Conservation (phyloP, 1,140 invertebrate genomes). For the Andricus grossulariae region DNA sequence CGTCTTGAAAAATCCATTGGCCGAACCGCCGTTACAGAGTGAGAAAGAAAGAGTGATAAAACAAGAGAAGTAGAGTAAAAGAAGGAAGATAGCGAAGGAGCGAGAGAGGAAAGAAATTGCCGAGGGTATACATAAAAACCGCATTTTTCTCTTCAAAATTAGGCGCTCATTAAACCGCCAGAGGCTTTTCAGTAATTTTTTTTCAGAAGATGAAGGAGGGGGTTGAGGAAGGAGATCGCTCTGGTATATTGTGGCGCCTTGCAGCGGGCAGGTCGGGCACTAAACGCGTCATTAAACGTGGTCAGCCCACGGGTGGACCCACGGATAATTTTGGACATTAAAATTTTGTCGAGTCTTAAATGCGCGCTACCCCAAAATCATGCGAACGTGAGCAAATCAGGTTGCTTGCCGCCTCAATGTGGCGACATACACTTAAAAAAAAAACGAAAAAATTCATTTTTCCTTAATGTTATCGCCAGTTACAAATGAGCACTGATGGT, state of each 20-base stretch:
- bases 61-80: constrained; percentile 1
- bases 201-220: constrained; percentile 14
- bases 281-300: constrained; percentile 54
- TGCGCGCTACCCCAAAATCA: neutral
- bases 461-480: neutral
- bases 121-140: constrained; percentile 47
- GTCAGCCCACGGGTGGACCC: constrained; percentile 35
- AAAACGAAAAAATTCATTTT: neutral
- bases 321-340: constrained; percentile 56
- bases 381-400: too few species aligned
- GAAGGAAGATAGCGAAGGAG: constrained; percentile 6
- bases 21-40: constrained; percentile 7
- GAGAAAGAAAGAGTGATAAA: constrained; percentile 16
- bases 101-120: constrained; percentile 48
- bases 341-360: constrained; percentile 43
- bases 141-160: constrained; percentile 57
- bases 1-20: constrained; percentile 39
- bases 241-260: constrained; percentile 46
- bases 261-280: constrained; percentile 37
- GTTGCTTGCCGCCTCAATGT: too few species aligned
- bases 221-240: constrained; percentile 24
- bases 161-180: constrained; percentile 55
- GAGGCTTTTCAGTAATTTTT: constrained; percentile 44
- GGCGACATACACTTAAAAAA: too few species aligned
- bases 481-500: neutral